These are phyloP conservation scores for Pristionchus mayeri DNA, from an alignment of 2,888 invertebrate genomes.

Conservation along the genomic window DNA sequence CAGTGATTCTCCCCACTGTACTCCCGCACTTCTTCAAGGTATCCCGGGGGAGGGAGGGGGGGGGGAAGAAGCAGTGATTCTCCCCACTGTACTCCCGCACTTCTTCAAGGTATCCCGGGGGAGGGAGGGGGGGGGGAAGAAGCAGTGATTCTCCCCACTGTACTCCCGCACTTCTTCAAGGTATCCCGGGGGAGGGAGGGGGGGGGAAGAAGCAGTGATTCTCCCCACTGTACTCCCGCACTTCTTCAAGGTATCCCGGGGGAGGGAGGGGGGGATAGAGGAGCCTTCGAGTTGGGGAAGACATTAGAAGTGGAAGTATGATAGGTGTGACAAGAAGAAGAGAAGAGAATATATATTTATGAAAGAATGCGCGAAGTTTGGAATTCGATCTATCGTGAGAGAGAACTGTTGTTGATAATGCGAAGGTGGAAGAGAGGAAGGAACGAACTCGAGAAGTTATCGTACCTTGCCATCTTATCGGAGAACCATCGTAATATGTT, in stretches of 20 bases:
- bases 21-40: slow-evolving; percentile 96
- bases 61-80: too few species aligned
- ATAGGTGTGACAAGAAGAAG: too few species aligned
- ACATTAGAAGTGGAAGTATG: too few species aligned
- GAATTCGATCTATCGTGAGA: slow-evolving; percentile 7
- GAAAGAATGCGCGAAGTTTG: neutral
- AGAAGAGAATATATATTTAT: too few species aligned
- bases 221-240: too few species aligned
- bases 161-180: too few species aligned
- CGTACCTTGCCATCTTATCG: neutral
- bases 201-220: neutral
- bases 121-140: neutral
- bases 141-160: neutral
- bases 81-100: neutral
- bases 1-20: slow-evolving; percentile 95
- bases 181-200: too few species aligned
- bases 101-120: too few species aligned
- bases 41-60: neutral
- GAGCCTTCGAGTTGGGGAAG: too few species aligned
- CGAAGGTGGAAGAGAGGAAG: slow-evolving; percentile 14
- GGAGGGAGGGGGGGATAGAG: too few species aligned
- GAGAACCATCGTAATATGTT: neutral
- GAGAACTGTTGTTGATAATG: neutral
- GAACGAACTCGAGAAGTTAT: neutral
- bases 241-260: too few species aligned